Percentiles rank a stretch among this genome's conserved stretches.
Evolutionary conservation across 2,113 vertebrate species (phyloP).

Genomic region (Mustelus asterias): DNA sequence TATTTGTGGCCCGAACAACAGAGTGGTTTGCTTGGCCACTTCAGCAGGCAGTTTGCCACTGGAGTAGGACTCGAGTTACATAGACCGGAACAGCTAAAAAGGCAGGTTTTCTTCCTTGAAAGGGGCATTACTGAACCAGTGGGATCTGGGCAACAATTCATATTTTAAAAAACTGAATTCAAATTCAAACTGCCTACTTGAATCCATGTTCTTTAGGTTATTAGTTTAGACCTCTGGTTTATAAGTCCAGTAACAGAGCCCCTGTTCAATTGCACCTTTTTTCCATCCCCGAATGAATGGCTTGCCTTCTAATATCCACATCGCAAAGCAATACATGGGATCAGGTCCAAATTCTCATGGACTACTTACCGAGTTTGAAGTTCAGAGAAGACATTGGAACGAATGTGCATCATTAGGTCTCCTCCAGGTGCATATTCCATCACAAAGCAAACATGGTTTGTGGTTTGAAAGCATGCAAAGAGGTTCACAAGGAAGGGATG

Average conservation of each 20-base stretch:
- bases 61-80: too few relatives aligned
- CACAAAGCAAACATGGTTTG: conserved; percentile 85
- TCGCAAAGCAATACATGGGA: background rate
- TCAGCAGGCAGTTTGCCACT: too few relatives aligned
- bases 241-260: background rate
- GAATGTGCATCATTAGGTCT: conserved; percentile 96
- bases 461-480: conserved; percentile 86
- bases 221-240: too few relatives aligned
- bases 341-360: background rate
- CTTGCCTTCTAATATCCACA: background rate
- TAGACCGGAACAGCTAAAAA: too few relatives aligned
- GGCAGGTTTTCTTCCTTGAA: too few relatives aligned
- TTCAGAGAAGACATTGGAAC: conserved; percentile 75
- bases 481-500: conserved; percentile 93
- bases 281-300: too few relatives aligned
- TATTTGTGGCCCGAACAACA: too few relatives aligned
- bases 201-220: background rate
- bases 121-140: too few relatives aligned
- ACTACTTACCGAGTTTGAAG: conserved; percentile 67
- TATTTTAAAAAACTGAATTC: background rate
- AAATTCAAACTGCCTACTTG: background rate
- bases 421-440: conserved; percentile 89
- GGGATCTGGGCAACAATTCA: background rate
- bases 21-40: too few relatives aligned
- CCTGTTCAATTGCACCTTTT: background rate